Percentiles rank a stretch among this genome's conserved stretches.
phyloP scores from a whole-genome alignment of 2,888 invertebrate genomes.

The Encarsia formosa region DNA sequence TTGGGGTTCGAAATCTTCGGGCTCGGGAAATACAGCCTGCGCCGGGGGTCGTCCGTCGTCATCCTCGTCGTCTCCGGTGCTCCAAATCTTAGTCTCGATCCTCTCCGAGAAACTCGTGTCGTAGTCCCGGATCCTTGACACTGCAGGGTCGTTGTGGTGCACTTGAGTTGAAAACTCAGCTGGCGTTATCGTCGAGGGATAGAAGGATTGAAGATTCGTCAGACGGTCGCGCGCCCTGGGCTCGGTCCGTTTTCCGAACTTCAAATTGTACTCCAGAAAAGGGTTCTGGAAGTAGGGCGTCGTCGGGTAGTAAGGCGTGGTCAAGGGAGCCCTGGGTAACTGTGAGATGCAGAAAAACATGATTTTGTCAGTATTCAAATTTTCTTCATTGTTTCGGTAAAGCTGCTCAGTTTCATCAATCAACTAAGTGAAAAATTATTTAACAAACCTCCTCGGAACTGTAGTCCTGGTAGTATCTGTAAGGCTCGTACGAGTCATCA shows the following conservation, averaged over 20 bases:
- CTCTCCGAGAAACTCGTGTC: too few species aligned
- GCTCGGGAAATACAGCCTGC: slow-evolving; percentile 20
- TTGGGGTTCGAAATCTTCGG: slow-evolving; percentile 9
- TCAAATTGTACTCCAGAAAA: not conserved
- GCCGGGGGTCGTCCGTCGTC: not conserved
- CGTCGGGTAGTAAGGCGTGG: too few species aligned
- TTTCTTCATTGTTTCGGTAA: not conserved
- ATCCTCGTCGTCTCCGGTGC: not conserved
- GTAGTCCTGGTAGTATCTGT: not conserved
- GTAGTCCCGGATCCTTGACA: too few species aligned
- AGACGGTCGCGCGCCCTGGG: slow-evolving; percentile 3
- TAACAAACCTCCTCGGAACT: not conserved
- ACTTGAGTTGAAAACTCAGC: too few species aligned
- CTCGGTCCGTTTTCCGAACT: slow-evolving; percentile 17
- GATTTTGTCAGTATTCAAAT: too few species aligned
- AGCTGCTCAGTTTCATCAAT: not conserved
- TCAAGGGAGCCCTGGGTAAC: too few species aligned
- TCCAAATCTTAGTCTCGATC: too few species aligned
- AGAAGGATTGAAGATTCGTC: too few species aligned
- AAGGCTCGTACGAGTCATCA: not conserved
- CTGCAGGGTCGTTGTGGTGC: not conserved
- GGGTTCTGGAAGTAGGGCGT: slow-evolving; percentile 4
- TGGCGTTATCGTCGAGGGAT: too few species aligned
- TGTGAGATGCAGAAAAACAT: too few species aligned
- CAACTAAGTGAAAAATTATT: not conserved